phyloP scores from a whole-genome alignment of 30 jellyfish, hydroid and myxozoan species.

The Nemopilema nomurai region DNA sequence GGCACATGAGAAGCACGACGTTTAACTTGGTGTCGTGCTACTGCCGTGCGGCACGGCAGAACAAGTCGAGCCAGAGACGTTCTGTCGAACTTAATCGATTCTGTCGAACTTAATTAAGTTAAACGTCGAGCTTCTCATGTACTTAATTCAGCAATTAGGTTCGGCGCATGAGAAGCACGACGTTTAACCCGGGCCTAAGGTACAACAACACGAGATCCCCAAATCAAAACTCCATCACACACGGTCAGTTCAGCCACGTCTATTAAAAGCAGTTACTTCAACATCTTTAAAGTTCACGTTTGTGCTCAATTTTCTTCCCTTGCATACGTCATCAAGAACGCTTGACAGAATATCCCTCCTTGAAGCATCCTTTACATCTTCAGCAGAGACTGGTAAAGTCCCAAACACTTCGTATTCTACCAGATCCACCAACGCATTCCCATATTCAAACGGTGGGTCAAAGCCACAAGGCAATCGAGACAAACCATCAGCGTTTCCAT shows the following conservation, averaged over 20 bases:
- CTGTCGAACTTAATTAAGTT: conserved; percentile 22
- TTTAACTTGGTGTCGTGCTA: conserved; percentile 21
- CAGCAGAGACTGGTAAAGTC: conserved; percentile 66
- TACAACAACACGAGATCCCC: conserved; percentile 69
- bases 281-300: conserved; percentile 48
- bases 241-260: conserved; percentile 68
- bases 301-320: conserved; percentile 61
- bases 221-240: conserved; percentile 65
- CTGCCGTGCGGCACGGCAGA: conserved; percentile 12
- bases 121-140: conserved; percentile 17
- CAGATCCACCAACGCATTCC: conserved; percentile 63
- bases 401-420: conserved; percentile 66
- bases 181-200: conserved; percentile 19
- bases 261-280: conserved; percentile 43
- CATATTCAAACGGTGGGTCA: conserved; percentile 75
- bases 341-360: conserved; percentile 63
- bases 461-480: conserved; percentile 68
- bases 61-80: conserved; percentile 20
- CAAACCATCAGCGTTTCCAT: conserved; percentile 70
- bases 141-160: conserved; percentile 35
- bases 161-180: conserved; percentile 35
- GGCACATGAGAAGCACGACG: conserved; percentile 24
- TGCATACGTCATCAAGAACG: conserved; percentile 58
- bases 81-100: conserved; percentile 35
- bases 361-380: conserved; percentile 57